Base-by-base conservation (phyloP, 2,113 vertebrate species). In the Hylia prasina region DNA sequence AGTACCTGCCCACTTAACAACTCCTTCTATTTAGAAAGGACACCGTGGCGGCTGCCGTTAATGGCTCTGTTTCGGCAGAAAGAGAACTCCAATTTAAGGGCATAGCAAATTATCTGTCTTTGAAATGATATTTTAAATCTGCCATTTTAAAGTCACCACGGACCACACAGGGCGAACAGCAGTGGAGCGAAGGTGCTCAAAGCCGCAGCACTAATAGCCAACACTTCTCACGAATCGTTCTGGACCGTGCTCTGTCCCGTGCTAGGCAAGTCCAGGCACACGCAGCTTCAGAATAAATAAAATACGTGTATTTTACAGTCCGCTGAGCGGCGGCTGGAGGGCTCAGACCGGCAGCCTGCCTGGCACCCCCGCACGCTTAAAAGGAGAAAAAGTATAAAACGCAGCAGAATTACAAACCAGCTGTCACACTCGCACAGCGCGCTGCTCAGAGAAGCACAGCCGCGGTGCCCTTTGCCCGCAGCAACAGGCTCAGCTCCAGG, bases 31-130 rank as follows among this genome's bases (percentile, higher is more conserved):
- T 93, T 53, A 5, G 24, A 51, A 63, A 54, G 0, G 2, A 21
- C 51, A 14, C 37, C 0, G 2, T 2, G 3, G 57, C 0, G 2
- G 51, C 42, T 2, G 12, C n/a, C 4, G 1, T 20, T 3, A n/a
- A 44, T 2, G 12, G 6, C 40, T 22, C 39, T 39, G 14, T 44
- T 85, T 37, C 14, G 3, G 19, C 25, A 61, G 60, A 69, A 53
- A 40, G 5, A n/a, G 37, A 66, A 45, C 47, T 5, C 1, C 47
- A 48, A 3, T 3, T 44, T 9, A 17, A 86, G 30, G 25, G 57
- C 3, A 3, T 4, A 22, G 50, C 44, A 15, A 45, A 33, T 2
- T 2, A 70, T 8, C 39, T 28, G 5, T n/a, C 54, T 51, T 40
- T 3, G 39, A 51, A 47, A 50, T 4, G 0, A 31, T 54, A n/a